Percentiles rank a stretch among this genome's conserved stretches.
Evolutionary conservation across 2,888 invertebrate genomes (phyloP).

Genomic region (Steinernema hermaphroditum): DNA sequence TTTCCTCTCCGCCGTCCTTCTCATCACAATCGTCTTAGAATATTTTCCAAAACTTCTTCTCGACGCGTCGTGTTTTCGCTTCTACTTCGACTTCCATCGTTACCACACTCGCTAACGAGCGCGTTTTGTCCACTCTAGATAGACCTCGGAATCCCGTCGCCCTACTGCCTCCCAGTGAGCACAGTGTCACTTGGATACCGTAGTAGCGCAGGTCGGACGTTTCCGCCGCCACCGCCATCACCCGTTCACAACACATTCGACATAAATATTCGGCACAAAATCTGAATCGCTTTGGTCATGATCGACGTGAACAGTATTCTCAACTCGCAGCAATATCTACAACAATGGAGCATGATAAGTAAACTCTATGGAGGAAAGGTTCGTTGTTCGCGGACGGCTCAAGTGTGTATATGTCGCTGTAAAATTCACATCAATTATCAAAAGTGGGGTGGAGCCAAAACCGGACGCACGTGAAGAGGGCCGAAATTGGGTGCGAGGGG

Average conservation of each 20-base stretch:
- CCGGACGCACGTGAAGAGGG: no score
- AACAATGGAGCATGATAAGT: slow-evolving; percentile 25
- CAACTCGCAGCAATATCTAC: slow-evolving; percentile 11
- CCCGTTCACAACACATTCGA: no score
- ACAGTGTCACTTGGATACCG: no score
- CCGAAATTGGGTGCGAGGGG: no score
- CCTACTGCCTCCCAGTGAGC: no score
- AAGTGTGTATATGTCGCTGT: no score
- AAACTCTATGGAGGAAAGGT: slow-evolving; percentile 19
- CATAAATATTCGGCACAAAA: background rate
- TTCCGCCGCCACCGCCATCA: no score
- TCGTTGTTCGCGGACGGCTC: background rate
- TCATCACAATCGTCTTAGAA: background rate
- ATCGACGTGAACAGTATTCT: slow-evolving; percentile 25
- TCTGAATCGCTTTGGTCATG: background rate
- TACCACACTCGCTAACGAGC: background rate
- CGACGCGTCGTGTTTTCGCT: background rate
- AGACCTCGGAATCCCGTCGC: no score
- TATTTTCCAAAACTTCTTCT: background rate
- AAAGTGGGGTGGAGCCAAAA: no score
- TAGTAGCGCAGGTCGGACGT: no score
- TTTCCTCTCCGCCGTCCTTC: slow-evolving; percentile 3
- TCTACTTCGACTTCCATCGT: background rate
- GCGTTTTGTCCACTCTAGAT: no score
- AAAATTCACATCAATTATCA: no score